Conservation (phyloP, 2,888 invertebrate species). For the Cephus rjabovi region DNA sequence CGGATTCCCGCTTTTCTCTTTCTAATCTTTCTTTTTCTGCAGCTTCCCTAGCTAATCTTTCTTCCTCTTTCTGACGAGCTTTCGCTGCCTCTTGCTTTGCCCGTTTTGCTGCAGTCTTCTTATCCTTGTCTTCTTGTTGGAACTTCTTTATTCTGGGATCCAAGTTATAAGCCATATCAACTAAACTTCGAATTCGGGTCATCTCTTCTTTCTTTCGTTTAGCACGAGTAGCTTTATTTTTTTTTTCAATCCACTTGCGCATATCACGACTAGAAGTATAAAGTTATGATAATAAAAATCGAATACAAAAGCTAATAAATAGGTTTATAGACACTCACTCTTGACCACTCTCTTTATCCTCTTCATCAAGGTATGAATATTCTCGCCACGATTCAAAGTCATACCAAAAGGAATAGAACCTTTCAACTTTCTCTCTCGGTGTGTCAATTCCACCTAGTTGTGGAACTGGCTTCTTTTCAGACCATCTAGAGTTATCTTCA, state of each 20-base stretch:
- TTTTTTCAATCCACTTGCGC: slow-evolving; percentile 97
- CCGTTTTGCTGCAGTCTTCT: slow-evolving; percentile 87
- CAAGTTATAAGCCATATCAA: slow-evolving; percentile 93
- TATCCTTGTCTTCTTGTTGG: slow-evolving; percentile 93
- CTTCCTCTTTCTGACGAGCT: slow-evolving; percentile 86
- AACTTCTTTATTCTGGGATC: slow-evolving; percentile 95
- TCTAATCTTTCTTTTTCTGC: slow-evolving; percentile 72
- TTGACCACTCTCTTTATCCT: slow-evolving; percentile 97
- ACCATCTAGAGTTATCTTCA: slow-evolving; percentile 89
- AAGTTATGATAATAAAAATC: slow-evolving; percentile 8
- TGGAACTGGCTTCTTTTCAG: slow-evolving; percentile 88
- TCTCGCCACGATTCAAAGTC: slow-evolving; percentile 99
- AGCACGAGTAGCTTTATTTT: slow-evolving; percentile 92
- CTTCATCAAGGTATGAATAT: slow-evolving; percentile 98
- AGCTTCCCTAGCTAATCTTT: slow-evolving; percentile 79
- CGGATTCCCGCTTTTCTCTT: slow-evolving; percentile 83
- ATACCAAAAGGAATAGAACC: slow-evolving; percentile 98
- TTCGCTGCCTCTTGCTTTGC: slow-evolving; percentile 88
- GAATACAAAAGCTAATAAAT: slow-evolving; percentile 2
- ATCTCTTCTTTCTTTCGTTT: slow-evolving; percentile 98
- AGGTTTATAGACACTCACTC: slow-evolving; percentile 67
- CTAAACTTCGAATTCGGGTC: slow-evolving; percentile 87
- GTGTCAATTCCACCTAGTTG: slow-evolving; percentile 81
- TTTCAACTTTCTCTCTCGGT: slow-evolving; percentile 86
- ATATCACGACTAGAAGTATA: slow-evolving; percentile 79